Percentiles rank a stretch among this genome's conserved stretches.
Evolutionary conservation across 2,113 vertebrate genomes (phyloP).

Genomic region (Trochalopteron elliotii): DNA sequence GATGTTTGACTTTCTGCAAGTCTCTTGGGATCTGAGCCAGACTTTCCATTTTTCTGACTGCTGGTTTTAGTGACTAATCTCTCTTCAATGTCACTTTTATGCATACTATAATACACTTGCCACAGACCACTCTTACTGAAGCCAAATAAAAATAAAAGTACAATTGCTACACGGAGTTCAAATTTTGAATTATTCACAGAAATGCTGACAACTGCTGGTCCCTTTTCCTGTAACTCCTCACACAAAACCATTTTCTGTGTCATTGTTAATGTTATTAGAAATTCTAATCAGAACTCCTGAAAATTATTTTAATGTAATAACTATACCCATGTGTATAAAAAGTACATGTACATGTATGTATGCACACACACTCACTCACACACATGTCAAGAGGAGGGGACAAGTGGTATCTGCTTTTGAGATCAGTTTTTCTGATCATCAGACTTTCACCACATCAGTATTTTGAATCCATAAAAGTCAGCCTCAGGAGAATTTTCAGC

Average conservation of each 20-base stretch:
- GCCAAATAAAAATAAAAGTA: not conserved
- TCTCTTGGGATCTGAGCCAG: not conserved
- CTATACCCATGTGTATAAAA: not conserved
- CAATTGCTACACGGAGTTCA: not conserved
- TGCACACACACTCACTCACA: not conserved
- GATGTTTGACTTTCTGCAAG: not conserved
- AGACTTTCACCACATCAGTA: not conserved
- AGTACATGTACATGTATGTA: rapidly evolving
- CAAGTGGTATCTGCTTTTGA: not conserved
- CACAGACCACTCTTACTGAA: not conserved
- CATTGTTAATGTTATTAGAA: not conserved
- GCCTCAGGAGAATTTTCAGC: not conserved
- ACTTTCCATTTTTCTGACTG: not conserved
- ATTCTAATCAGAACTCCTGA: not conserved
- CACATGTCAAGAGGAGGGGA: rapidly evolving
- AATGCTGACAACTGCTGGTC: not conserved
- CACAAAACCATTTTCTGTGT: not conserved
- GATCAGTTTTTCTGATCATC: not conserved
- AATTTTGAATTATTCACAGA: not conserved
- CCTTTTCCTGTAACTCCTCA: not conserved
- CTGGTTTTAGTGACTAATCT: not conserved
- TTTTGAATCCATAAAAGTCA: not conserved
- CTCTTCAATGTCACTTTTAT: not conserved
- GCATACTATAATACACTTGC: not conserved
- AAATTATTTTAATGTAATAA: not conserved